Conservation (phyloP, 2,888 invertebrate species). For the Caenorhabditis imperialis region DNA sequence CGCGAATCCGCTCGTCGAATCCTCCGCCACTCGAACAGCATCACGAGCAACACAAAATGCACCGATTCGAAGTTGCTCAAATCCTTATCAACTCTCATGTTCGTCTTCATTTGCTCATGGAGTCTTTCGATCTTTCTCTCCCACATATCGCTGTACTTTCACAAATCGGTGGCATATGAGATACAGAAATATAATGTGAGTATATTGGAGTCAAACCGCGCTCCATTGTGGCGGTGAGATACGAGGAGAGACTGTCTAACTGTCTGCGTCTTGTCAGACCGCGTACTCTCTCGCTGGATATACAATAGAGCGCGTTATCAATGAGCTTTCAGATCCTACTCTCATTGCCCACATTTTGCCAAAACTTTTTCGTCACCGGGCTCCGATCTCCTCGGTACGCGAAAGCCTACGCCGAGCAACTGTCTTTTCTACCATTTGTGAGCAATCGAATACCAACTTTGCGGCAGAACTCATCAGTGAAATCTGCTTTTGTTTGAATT, state of each 20-base stretch:
- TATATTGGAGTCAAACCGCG: not conserved
- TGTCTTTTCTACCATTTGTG: conserved; percentile 38
- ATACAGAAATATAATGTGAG: conserved; percentile 57
- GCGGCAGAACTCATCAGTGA: conserved; percentile 38
- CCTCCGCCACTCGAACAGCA: conserved; percentile 41
- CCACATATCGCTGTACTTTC: conserved; percentile 46
- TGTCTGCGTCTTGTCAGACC: no score
- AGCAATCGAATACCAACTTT: conserved; percentile 8
- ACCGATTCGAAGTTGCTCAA: conserved; percentile 48
- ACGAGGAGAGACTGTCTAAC: no score
- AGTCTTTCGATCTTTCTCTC: conserved; percentile 45
- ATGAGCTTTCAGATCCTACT: conserved; percentile 52
- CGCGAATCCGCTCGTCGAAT: conserved; percentile 34
- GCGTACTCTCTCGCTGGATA: no score
- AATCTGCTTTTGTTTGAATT: conserved; percentile 41
- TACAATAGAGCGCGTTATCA: no score
- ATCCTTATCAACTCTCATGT: conserved; percentile 48
- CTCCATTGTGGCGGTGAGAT: no score
- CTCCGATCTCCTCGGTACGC: conserved; percentile 50
- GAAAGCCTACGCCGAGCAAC: conserved; percentile 44
- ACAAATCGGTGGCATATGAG: conserved; percentile 43
- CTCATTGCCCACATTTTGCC: conserved; percentile 56
- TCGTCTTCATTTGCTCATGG: conserved; percentile 54
- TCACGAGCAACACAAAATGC: conserved; percentile 47
- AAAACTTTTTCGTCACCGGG: conserved; percentile 52